These are phyloP conservation scores for Porites cylindrica DNA, from an alignment of 92 coral and sea anemone species.

Conservation along the genomic window DNA sequence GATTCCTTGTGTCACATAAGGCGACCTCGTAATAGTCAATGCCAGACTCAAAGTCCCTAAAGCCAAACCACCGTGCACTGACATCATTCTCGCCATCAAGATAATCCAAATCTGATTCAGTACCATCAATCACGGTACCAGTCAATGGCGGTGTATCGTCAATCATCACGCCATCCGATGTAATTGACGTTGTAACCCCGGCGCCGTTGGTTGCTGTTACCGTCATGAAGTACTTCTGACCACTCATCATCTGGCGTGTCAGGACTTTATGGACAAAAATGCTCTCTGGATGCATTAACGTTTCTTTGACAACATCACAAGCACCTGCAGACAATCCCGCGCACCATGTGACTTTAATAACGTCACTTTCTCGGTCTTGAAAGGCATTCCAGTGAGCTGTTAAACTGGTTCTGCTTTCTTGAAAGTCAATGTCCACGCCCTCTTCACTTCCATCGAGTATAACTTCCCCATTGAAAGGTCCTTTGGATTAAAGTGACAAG, in stretches of 20 bases:
- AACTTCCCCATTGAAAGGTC: constrained; percentile 51
- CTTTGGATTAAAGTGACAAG: constrained; percentile 22
- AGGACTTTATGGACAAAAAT: constrained; percentile 49
- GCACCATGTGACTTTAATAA: constrained; percentile 73
- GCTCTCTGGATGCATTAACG: constrained; percentile 36
- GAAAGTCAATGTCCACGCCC: constrained; percentile 62
- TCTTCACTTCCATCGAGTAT: constrained; percentile 67
- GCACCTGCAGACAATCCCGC: constrained; percentile 68
- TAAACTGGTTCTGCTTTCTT: constrained; percentile 62
- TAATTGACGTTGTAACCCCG: constrained; percentile 59
- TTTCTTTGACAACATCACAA: constrained; percentile 66
- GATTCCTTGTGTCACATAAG: constrained; percentile 70
- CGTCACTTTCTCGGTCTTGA: constrained; percentile 88
- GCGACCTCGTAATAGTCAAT: constrained; percentile 82
- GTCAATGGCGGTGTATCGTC: constrained; percentile 76
- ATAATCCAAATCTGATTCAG: constrained; percentile 61
- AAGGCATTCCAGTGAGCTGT: constrained; percentile 77
- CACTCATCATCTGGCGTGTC: constrained; percentile 61
- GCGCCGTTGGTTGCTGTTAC: constrained; percentile 88
- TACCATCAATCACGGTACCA: constrained; percentile 81
- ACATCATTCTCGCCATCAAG: constrained; percentile 68
- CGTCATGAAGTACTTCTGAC: constrained; percentile 77
- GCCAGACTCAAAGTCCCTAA: constrained; percentile 76
- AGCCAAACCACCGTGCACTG: constrained; percentile 73
- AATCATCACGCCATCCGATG: constrained; percentile 82